Base-by-base conservation (phyloP, 2,113 vertebrate genomes). In the Oreamnos americanus region DNA sequence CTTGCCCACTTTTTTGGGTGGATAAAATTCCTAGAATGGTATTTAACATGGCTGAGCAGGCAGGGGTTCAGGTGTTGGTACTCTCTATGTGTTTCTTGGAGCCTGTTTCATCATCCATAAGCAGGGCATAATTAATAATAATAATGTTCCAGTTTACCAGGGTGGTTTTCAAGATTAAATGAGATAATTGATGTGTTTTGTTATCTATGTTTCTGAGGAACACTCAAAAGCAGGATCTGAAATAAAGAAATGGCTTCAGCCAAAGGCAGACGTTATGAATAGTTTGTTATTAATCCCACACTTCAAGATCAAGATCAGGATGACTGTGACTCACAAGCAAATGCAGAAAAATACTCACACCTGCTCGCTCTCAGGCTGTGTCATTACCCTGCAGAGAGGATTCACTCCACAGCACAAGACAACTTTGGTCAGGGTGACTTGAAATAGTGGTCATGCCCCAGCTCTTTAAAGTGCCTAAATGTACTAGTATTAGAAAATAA, bases 281-380 rank as follows among this genome's bases (percentile, higher is more conserved):
- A 97, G 45, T 89, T 93, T 98, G 62, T 62, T 96, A 94, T 92
- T 95, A 96, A 91, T 96, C 62, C 21, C 64, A 78, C 49, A 95
- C 78, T 92, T 97, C 30, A 93, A 74, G 82, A 82, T 74, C 67
- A 91, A 36, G 78, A 76, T 57, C 49, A 83, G 87, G 49, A 76
- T 8, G 43, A 86, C 33, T 96, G 57, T 96, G 87, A 94, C 60
- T 96, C 84, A 96, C 26, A 79, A 91, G 58, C 12, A 49, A 90
- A 91, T 71, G 25, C 33, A 91, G 83, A 96, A 85, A 57, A 97
- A 86, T 45, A 78, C 36, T 64, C 94, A 53, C 26, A 83, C 90
- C 58, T 84, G 81, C 62, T 47, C 25, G 7, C 51, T 85, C 88
- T 96, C 1, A 5, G 30, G 49, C 58, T 6, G 39, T 85, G 33